Evolutionary conservation across 2,797 vertebrate species (phyloP).

Genomic region (Coccyzus lansbergi): DNA sequence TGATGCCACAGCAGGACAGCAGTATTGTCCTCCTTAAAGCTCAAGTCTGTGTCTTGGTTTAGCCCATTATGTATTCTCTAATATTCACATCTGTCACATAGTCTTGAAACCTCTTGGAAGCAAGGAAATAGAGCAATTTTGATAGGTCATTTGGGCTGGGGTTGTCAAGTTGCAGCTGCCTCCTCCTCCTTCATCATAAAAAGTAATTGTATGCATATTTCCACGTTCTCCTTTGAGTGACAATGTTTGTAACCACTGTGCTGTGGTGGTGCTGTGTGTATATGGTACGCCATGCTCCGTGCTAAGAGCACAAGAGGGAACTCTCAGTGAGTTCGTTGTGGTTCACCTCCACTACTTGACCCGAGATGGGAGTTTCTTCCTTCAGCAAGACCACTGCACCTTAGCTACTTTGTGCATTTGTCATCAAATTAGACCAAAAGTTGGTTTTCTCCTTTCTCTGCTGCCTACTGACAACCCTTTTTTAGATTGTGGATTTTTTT

Average conservation of each 20-base stretch:
- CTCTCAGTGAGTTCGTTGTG: background rate
- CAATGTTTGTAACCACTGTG: background rate
- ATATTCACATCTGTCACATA: background rate
- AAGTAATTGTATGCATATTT: background rate
- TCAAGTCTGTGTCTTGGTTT: background rate
- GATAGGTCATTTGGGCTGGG: background rate
- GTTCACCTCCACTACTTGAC: background rate
- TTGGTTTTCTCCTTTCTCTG: background rate
- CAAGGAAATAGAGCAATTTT: background rate
- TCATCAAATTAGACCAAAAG: background rate
- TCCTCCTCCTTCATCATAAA: background rate
- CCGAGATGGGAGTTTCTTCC: background rate
- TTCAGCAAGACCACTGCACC: background rate
- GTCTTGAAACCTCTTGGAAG: background rate
- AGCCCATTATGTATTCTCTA: background rate
- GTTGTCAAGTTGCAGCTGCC: background rate
- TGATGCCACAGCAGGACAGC: background rate
- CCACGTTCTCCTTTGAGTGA: background rate
- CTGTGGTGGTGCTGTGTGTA: background rate
- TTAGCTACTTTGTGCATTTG: background rate
- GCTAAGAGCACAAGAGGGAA: background rate
- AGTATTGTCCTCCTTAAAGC: background rate
- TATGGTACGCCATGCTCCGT: background rate
- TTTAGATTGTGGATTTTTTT: background rate
- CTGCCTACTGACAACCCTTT: background rate